Percentiles rank a stretch among this genome's conserved stretches.
Evolutionary conservation across 2,113 vertebrate genomes (phyloP).

Genomic region (Istiophorus platypterus): DNA sequence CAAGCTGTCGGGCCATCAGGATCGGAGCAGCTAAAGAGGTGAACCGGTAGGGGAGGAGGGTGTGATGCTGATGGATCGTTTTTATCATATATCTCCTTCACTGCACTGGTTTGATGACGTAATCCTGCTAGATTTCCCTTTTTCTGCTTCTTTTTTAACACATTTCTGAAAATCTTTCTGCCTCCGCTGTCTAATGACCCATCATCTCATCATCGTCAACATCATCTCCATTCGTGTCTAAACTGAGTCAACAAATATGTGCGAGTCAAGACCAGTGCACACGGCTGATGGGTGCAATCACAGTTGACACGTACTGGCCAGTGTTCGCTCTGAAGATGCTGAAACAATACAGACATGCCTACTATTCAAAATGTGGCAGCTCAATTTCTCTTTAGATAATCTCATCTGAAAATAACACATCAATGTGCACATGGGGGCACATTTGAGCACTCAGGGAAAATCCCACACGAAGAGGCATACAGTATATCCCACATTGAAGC

Average conservation of each 20-base stretch:
- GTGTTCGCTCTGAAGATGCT: not conserved
- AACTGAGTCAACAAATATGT: constrained; percentile 29
- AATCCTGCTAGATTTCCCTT: not conserved
- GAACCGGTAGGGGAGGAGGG: constrained; percentile 17
- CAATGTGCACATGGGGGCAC: constrained; percentile 27
- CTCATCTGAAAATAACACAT: constrained; percentile 36
- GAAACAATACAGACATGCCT: constrained; percentile 15
- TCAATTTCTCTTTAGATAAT: constrained; percentile 67
- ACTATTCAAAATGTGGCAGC: constrained; percentile 24
- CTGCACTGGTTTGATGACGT: constrained; percentile 24
- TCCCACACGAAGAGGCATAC: constrained; percentile 22
- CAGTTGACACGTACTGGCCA: constrained; percentile 52
- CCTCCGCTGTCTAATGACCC: not conserved
- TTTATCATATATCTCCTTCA: constrained; percentile 54
- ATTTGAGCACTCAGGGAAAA: constrained; percentile 48
- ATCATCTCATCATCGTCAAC: not conserved
- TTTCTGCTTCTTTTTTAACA: not conserved
- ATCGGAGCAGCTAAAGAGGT: constrained; percentile 32
- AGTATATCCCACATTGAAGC: constrained; percentile 15
- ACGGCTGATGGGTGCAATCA: constrained; percentile 37
- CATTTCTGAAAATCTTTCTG: constrained; percentile 4
- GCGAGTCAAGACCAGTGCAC: constrained; percentile 51
- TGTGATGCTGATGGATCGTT: constrained; percentile 40
- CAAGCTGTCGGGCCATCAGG: constrained; percentile 40
- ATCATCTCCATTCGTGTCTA: constrained; percentile 19